These are phyloP conservation scores for Bovichtus variegatus DNA, from an alignment of 2,797 vertebrate genomes.

Conservation along the genomic window DNA sequence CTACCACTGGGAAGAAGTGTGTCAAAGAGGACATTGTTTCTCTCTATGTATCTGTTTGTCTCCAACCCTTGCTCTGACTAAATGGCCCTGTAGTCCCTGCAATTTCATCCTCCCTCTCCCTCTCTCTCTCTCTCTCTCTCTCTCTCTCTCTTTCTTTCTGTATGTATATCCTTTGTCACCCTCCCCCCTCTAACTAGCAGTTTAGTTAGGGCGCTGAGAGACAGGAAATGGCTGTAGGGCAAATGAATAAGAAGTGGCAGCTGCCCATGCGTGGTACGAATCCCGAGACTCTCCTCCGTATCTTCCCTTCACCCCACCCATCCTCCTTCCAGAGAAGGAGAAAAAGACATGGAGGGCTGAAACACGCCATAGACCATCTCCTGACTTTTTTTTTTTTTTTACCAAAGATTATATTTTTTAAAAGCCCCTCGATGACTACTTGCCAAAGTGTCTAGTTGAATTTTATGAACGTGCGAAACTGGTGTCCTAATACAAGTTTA, in stretches of 20 bases:
- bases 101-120: slow-evolving; percentile 45
- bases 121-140: background rate
- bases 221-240: slow-evolving; percentile 72
- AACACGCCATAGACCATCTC: slow-evolving; percentile 9
- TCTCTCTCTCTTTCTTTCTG: slow-evolving; percentile 5
- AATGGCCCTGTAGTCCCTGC: slow-evolving; percentile 42
- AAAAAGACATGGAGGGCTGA: slow-evolving; percentile 18
- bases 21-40: slow-evolving; percentile 79
- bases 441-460: background rate
- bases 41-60: slow-evolving; percentile 68
- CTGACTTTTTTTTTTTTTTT: background rate
- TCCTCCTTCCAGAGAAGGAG: slow-evolving; percentile 15
- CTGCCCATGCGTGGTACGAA: slow-evolving; percentile 67
- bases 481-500: no score
- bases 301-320: slow-evolving; percentile 48
- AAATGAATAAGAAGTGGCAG: slow-evolving; percentile 75
- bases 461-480: background rate
- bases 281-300: slow-evolving; percentile 61
- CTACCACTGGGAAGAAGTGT: slow-evolving; percentile 68
- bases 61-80: slow-evolving; percentile 57
- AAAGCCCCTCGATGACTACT: background rate
- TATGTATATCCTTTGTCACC: slow-evolving; percentile 50
- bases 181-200: slow-evolving; percentile 58
- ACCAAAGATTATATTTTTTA: background rate
- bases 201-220: slow-evolving; percentile 65